Conservation (phyloP, 2,888 invertebrate species). For the Cryptocephalus moraei region DNA sequence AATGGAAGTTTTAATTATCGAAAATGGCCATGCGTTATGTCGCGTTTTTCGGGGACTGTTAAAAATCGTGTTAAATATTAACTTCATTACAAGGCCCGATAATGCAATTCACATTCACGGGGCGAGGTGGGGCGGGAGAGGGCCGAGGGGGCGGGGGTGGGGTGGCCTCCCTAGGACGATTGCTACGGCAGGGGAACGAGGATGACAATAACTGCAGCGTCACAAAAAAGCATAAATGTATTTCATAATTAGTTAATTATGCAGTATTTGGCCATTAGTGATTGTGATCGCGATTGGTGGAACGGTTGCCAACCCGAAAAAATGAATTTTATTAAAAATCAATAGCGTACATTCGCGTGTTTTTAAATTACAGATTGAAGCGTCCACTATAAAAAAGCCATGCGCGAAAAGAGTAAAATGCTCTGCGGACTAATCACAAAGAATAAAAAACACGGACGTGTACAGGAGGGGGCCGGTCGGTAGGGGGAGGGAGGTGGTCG, state of each 20-base stretch:
- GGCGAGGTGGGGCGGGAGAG: background rate
- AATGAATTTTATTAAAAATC: slow-evolving; percentile 43
- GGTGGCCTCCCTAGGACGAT: slow-evolving; percentile 1
- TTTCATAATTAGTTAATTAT: slow-evolving; percentile 40
- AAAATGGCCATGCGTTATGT: slow-evolving; percentile 9
- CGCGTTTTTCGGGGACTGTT: slow-evolving; percentile 1
- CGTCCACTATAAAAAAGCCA: slow-evolving; percentile 39
- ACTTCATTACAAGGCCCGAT: slow-evolving; percentile 22
- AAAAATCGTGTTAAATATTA: slow-evolving; percentile 23
- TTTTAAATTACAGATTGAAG: slow-evolving; percentile 41
- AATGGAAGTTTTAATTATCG: slow-evolving; percentile 11
- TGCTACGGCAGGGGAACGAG: slow-evolving; percentile 2
- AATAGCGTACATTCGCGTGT: slow-evolving; percentile 39
- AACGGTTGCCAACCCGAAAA: slow-evolving; percentile 39
- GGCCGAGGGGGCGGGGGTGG: background rate
- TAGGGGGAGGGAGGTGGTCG: slow-evolving; percentile 16
- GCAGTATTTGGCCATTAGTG: slow-evolving; percentile 38
- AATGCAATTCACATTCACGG: slow-evolving; percentile 23
- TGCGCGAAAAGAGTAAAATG: slow-evolving; percentile 40
- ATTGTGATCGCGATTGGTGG: slow-evolving; percentile 38
- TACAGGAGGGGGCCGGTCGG: slow-evolving; percentile 21
- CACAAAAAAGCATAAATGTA: slow-evolving; percentile 34
- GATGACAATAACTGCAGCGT: slow-evolving; percentile 23
- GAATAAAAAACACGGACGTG: slow-evolving; percentile 38
- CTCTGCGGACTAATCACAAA: slow-evolving; percentile 40